Base-by-base conservation (phyloP, 2,113 vertebrate species). In the Pseudorectes ferrugineus region DNA sequence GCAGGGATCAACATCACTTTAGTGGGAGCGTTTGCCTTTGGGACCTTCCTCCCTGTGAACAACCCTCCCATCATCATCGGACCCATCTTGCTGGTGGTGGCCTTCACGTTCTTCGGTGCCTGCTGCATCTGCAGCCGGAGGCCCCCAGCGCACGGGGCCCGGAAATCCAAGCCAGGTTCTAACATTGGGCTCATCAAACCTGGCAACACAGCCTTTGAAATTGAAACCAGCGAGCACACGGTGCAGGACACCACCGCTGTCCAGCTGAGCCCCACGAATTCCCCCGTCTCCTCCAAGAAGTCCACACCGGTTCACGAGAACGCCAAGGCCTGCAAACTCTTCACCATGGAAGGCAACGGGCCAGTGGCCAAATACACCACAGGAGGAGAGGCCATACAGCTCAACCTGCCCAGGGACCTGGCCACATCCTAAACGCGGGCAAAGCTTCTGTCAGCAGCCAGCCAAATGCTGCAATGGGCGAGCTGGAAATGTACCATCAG, bases 1-100 rank as follows among this genome's bases (percentile, higher is more conserved):
- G 99, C 99, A 2, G 99, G 99, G 79, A 98, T 99, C 96, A 99
- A 99, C 98, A 99, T 99, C 97, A 99, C 99, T 25, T 96, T 99
- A 62, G 99, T 99, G 93, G 99, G 99, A 23, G 99, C 98, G 2
- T 99, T 99, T 65, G 98, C 99, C 21, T 99, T 99, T 21, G 98
- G 98, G 83, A 99, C 99, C 48, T 98, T 99, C 75, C 73, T 99
- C 21, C 98, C 99, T 0, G 29, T 98, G 25, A 97, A 97, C 96
- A 99, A 99, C 96, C 98, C 98, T 10, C 98, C 99, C 62, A 99
- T 99, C 85, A 94, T 99, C 91, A 98, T 99, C 0, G 99, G 99
- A 11, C 99, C 99, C 33, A 97, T 98, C 28, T 96, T 99, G 77
- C 43, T 99, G 42, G 93, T 98, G 67, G 93, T 99, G 90, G 99